Evolutionary conservation across 2,113 vertebrate species (phyloP).

Genomic region (Triplophysa rosa): DNA sequence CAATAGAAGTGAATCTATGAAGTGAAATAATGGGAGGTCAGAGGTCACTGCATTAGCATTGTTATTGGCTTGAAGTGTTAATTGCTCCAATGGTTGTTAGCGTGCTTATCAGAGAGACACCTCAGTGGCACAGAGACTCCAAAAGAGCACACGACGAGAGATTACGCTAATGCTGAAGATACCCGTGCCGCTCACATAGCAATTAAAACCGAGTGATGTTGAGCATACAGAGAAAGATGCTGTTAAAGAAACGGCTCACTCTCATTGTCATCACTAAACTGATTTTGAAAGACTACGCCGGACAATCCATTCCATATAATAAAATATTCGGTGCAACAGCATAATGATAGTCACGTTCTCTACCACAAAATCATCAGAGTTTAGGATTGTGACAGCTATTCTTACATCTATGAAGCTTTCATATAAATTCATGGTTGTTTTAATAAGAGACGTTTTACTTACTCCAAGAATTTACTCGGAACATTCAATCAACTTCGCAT

Average conservation of each 20-base stretch:
- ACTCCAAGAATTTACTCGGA: not conserved
- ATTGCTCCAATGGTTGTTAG: conserved; percentile 24
- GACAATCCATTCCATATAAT: too few species aligned
- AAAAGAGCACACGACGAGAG: not conserved
- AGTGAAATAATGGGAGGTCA: conserved; percentile 38
- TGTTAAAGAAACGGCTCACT: not conserved
- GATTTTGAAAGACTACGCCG: too few species aligned
- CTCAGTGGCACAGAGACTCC: not conserved
- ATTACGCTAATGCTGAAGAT: conserved; percentile 14
- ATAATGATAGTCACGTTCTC: too few species aligned
- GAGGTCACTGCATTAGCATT: conserved; percentile 42
- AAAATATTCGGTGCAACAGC: too few species aligned
- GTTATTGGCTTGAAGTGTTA: conserved; percentile 34
- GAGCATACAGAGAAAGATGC: not conserved
- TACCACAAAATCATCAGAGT: too few species aligned
- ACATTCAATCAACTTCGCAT: conserved; percentile 1
- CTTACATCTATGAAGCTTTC: too few species aligned
- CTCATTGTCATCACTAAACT: not conserved
- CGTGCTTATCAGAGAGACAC: conserved; percentile 9
- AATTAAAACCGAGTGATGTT: conserved; percentile 20
- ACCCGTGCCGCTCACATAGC: conserved; percentile 25
- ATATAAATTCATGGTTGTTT: too few species aligned
- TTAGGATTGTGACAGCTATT: too few species aligned
- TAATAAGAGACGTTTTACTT: too few species aligned
- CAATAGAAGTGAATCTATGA: conserved; percentile 5